Evolutionary conservation across 2,888 invertebrate species (phyloP), one percentile per base, ranked within the genome.

Genomic region (Trissolcus brochymenae): DNA sequence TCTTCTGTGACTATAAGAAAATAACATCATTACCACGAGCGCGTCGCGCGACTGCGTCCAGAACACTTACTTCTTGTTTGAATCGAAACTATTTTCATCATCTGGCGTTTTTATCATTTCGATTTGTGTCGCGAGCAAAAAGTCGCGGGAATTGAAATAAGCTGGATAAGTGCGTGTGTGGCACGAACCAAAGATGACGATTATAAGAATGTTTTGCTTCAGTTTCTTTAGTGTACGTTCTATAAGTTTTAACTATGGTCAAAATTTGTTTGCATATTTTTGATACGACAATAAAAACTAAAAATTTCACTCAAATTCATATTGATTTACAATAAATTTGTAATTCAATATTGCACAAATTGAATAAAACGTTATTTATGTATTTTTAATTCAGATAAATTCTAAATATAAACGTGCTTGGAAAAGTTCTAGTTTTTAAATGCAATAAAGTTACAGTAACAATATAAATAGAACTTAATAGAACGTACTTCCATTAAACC

Each of bases 1-100:
- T 49, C 55, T 56, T 78, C 80, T 75, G 46, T 83, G 82, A 79
- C 82, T 81, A 82, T 83, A 86, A 86, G 85, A 85, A 86, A 86
- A 86, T 85, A 86, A 86, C 84, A 86, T 86, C 84, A 86, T 85
- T 85, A 86, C 85, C 84, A 80, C 82, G 80, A 79, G 80, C 68
- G 55, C 53, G 68, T 68, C 59, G 67, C 67, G 53, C 67, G 59
- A 59, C 56, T 50, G 46, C 53, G 53, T 59, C 53, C 59, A 59
- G 41, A 51, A 68, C 67, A 59, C 56, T 56, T 65, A 35, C 40
- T 55, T 65, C 57, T 66, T 55, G 14, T 21, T n/a, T 7, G 21
- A 25, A 6, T 19, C n/a, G 25, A 51, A 50, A 51, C 50, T 51
- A 29, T n/a, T 61, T 35, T 61, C 35, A 61, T 51, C 61, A 61